Evolutionary conservation across 2,888 invertebrate species (phyloP).

Genomic region (Zygothrica quintamaculata): DNA sequence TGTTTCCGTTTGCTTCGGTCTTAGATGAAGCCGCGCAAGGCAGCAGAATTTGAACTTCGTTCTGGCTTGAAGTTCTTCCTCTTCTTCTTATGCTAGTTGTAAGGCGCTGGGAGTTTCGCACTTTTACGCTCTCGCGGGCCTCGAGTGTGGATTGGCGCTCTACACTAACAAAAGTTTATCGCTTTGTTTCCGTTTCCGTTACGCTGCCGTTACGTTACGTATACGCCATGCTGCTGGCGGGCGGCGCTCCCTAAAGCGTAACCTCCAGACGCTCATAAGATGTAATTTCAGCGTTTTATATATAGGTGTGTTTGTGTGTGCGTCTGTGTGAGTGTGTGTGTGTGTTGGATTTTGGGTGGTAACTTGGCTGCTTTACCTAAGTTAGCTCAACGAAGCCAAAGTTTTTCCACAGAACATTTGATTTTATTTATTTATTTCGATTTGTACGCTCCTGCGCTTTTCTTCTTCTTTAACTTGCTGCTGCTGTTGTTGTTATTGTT

Average conservation of each 20-base stretch:
- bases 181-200: constrained; percentile 79
- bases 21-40: constrained; percentile 29
- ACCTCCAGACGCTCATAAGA: constrained; percentile 77
- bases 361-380: constrained; percentile 53
- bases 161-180: constrained; percentile 77
- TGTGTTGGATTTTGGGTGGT: not conserved
- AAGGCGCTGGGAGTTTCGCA: constrained; percentile 64
- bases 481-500: constrained; percentile 16
- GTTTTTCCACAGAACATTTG: constrained; percentile 71
- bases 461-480: constrained; percentile 26
- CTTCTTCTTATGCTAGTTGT: constrained; percentile 5
- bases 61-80: constrained; percentile 18
- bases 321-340: constrained; percentile 15
- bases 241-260: constrained; percentile 51
- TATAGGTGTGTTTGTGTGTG: constrained; percentile 9
- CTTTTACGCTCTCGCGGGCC: constrained; percentile 71
- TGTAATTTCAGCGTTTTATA: constrained; percentile 66
- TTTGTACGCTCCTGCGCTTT: constrained; percentile 60
- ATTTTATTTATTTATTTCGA: constrained; percentile 79
- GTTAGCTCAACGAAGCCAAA: constrained; percentile 52
- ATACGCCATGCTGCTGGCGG: constrained; percentile 30
- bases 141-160: constrained; percentile 63
- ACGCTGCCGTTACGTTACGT: constrained; percentile 59
- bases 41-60: constrained; percentile 35
- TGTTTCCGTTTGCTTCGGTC: constrained; percentile 49